phyloP scores from a whole-genome alignment of 2,888 invertebrate genomes.

The Embidobia sp. region DNA sequence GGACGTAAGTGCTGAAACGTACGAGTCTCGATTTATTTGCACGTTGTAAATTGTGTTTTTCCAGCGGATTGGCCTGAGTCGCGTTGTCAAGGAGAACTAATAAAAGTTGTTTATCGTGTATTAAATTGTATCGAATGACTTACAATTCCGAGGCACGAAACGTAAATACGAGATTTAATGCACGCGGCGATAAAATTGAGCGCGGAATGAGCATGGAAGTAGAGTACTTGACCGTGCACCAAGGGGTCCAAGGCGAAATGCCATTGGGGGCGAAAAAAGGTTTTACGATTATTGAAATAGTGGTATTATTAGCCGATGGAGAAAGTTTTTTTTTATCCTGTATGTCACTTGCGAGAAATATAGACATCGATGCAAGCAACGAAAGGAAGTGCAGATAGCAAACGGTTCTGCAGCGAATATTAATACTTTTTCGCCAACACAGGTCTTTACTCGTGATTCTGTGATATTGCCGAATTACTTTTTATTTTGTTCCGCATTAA shows the following conservation, averaged over 20 bases:
- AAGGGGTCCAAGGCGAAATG: conserved; percentile 23
- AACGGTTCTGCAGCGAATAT: no score
- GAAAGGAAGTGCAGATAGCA: no score
- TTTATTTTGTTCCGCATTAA: no score
- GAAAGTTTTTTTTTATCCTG: neutral
- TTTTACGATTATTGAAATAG: conserved; percentile 50
- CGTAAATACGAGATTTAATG: conserved; percentile 56
- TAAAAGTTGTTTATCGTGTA: conserved; percentile 60
- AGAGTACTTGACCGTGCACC: conserved; percentile 27
- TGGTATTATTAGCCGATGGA: conserved; percentile 14
- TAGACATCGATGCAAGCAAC: no score
- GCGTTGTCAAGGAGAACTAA: conserved; percentile 49
- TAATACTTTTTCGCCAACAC: no score
- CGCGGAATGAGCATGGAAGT: conserved; percentile 34
- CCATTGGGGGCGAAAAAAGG: conserved; percentile 2
- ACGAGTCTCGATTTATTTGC: conserved; percentile 45
- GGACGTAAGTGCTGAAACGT: conserved; percentile 34
- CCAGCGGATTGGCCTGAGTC: conserved; percentile 40
- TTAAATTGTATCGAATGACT: conserved; percentile 55
- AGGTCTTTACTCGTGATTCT: no score
- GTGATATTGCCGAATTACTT: no score
- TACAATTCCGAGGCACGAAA: conserved; percentile 41
- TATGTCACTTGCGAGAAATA: no score
- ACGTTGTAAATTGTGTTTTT: conserved; percentile 55
- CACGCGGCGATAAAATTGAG: conserved; percentile 35